A percentile compares a stretch with the other conserved stretches of the same genome.
phyloP scores from a whole-genome alignment of 1,140 invertebrate genomes.

The Eriocheir sinensis region DNA sequence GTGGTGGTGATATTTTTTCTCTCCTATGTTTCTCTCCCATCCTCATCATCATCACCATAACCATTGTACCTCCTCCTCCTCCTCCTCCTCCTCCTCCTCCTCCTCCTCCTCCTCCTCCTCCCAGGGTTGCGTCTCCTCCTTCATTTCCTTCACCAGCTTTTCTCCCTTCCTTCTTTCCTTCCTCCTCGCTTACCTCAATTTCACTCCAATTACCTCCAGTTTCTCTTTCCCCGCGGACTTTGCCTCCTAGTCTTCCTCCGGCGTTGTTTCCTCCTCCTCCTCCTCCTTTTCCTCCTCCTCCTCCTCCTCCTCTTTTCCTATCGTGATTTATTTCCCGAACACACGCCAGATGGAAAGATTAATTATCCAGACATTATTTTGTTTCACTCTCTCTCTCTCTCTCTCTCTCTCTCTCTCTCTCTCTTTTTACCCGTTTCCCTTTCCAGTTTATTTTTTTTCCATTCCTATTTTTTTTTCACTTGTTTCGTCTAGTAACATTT shows the following conservation, averaged over 20 bases:
- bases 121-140: too few species aligned
- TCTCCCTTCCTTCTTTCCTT: background rate
- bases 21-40: background rate
- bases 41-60: background rate
- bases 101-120: background rate
- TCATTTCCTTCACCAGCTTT: background rate
- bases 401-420: too few species aligned
- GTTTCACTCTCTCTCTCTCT: too few species aligned
- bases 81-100: background rate
- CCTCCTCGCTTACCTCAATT: constrained; percentile 13
- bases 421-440: too few species aligned
- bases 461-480: too few species aligned
- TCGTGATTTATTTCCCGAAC: background rate
- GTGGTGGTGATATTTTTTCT: background rate
- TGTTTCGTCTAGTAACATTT: too few species aligned
- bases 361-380: too few species aligned
- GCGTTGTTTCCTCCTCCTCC: background rate
- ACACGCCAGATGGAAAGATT: too few species aligned
- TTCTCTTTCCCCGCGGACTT: background rate
- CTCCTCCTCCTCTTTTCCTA: background rate
- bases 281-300: background rate
- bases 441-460: too few species aligned
- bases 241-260: background rate
- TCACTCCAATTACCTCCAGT: constrained; percentile 23
- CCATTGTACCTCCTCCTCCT: background rate